Percentiles rank a stretch among this genome's conserved stretches.
Evolutionary conservation across 2,797 vertebrate genomes (phyloP).

Genomic region (Knipowitschia caucasica): DNA sequence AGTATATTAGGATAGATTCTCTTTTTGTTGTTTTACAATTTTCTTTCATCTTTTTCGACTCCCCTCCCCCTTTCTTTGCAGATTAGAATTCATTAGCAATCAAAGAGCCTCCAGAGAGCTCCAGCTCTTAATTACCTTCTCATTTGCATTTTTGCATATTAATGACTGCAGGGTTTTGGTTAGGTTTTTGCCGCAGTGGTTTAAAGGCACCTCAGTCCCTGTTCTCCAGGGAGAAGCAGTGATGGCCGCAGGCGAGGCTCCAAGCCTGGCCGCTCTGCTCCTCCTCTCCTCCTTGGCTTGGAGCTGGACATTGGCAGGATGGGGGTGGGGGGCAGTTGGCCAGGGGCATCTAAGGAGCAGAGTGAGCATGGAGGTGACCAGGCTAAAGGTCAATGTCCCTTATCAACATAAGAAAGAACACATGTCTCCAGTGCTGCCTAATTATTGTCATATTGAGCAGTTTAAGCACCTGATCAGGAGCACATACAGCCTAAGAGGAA

Average conservation of each 20-base stretch:
- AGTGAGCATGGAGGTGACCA: conserved; percentile 40
- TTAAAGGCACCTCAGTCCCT: conserved; percentile 80
- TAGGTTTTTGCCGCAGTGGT: conserved; percentile 82
- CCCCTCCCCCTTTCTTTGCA: conserved; percentile 80
- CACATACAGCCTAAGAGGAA: conserved; percentile 64
- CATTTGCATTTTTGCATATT: conserved; percentile 98
- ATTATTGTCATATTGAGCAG: conserved; percentile 81
- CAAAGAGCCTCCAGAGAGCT: conserved; percentile 85
- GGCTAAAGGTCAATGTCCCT: conserved; percentile 72
- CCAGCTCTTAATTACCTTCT: conserved; percentile 90
- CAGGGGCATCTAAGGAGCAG: conserved; percentile 54
- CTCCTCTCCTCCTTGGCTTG: conserved; percentile 51
- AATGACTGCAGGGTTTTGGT: conserved; percentile 87
- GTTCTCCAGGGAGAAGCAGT: conserved; percentile 73
- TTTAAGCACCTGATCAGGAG: conserved; percentile 71
- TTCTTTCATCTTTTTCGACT: conserved; percentile 74
- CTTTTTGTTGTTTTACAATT: conserved; percentile 69
- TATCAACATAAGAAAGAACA: conserved; percentile 80
- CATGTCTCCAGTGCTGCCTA: conserved; percentile 67
- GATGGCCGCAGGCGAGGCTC: conserved; percentile 76
- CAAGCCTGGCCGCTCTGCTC: conserved; percentile 60
- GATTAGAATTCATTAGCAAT: conserved; percentile 89
- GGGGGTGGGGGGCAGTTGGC: conserved; percentile 29
- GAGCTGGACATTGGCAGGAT: conserved; percentile 56
- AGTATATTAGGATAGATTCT: conserved; percentile 45